These are phyloP conservation scores for Alentia gelatinosa DNA, from an alignment of 2,888 invertebrate genomes.

Conservation along the genomic window DNA sequence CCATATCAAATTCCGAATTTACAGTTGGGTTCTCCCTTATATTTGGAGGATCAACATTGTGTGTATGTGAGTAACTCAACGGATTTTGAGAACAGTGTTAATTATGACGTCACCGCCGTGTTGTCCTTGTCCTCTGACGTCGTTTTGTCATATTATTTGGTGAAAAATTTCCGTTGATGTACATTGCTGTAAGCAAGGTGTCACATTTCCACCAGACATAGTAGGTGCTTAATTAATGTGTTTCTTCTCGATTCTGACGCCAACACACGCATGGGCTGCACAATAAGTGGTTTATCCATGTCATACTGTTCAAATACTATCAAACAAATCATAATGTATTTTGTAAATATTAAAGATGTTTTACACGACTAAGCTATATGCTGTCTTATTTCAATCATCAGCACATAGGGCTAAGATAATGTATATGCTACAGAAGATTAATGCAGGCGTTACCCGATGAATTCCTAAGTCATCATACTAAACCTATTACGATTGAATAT, in stretches of 20 bases:
- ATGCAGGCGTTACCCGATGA: no score
- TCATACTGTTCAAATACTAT: neutral
- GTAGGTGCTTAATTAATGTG: conserved; percentile 30
- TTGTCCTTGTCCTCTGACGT: neutral
- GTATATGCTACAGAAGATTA: no score
- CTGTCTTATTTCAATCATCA: no score
- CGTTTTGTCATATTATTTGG: neutral
- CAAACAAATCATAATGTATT: neutral
- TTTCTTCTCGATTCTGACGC: neutral
- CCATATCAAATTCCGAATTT: no score
- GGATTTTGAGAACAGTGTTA: no score
- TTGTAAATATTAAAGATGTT: conserved; percentile 34
- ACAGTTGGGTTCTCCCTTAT: no score
- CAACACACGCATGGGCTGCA: neutral
- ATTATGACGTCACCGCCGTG: neutral
- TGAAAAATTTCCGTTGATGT: neutral
- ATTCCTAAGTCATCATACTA: no score
- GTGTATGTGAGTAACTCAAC: no score
- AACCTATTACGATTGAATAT: no score
- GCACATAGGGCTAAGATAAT: neutral
- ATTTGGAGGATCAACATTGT: no score
- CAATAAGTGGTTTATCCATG: neutral
- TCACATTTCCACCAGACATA: neutral
- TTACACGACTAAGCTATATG: no score
- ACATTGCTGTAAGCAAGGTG: neutral